phyloP scores from a whole-genome alignment of 1,140 invertebrate species.

The Probaryconus sp. region DNA sequence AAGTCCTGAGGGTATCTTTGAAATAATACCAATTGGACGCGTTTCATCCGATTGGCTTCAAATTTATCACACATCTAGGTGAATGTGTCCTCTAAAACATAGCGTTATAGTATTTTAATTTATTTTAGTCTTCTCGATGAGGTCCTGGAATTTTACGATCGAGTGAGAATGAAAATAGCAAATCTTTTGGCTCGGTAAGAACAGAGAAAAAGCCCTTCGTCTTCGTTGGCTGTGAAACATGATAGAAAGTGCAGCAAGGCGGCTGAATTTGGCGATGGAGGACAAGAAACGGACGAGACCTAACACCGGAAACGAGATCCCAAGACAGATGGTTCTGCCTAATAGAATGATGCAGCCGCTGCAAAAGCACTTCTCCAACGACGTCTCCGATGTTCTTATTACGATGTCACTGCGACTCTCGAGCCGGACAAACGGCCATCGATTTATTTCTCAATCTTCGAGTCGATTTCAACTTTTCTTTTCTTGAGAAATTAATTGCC shows the following conservation, averaged over 20 bases:
- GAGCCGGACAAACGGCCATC: constrained; percentile 59
- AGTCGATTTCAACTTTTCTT: constrained; percentile 54
- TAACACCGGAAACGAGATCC: constrained; percentile 56
- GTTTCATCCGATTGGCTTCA: too few relatives aligned
- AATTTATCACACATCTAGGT: too few relatives aligned
- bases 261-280: constrained; percentile 38
- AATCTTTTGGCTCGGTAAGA: constrained; percentile 22
- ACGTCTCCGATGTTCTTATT: constrained; percentile 60
- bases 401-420: constrained; percentile 45
- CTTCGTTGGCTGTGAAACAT: constrained; percentile 55
- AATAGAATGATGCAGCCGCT: constrained; percentile 69
- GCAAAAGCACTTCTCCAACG: constrained; percentile 32
- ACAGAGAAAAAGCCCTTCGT: constrained; percentile 35
- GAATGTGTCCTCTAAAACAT: too few relatives aligned
- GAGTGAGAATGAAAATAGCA: constrained; percentile 50
- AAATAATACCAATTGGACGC: too few relatives aligned
- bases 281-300: constrained; percentile 44
- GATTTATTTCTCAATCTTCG: constrained; percentile 61
- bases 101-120: too few relatives aligned
- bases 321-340: constrained; percentile 68
- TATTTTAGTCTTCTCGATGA: constrained; percentile 39
- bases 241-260: constrained; percentile 30
- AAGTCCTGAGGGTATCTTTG: too few relatives aligned
- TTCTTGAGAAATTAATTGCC: constrained; percentile 45
- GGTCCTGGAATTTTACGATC: constrained; percentile 41